phyloP scores from a whole-genome alignment of 2,113 vertebrate species.

The Struthio camelus region DNA sequence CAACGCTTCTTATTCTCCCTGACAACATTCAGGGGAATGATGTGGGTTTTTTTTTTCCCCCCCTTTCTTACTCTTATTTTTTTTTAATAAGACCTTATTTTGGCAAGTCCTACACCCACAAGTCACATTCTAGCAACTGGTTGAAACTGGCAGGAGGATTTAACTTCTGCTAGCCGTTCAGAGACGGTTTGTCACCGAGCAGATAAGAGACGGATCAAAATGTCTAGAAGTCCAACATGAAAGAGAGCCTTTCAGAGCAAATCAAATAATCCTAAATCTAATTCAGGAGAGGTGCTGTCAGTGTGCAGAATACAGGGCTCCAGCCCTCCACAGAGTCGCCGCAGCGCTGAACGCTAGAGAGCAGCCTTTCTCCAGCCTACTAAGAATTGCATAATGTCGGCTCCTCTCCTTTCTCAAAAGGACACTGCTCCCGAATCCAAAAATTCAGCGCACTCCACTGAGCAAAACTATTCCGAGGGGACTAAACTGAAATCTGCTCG shows the following conservation, averaged over 20 bases:
- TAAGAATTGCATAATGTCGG: too few relatives aligned
- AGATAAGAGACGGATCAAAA: not conserved
- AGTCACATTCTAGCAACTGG: not conserved
- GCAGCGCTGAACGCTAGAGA: slow-evolving; percentile 34
- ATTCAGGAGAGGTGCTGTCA: fast-evolving
- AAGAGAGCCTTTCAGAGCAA: not conserved
- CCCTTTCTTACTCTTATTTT: not conserved
- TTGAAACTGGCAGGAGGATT: not conserved
- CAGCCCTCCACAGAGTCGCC: not conserved
- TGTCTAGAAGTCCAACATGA: not conserved
- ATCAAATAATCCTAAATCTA: not conserved
- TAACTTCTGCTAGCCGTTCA: not conserved
- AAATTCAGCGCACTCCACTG: not conserved
- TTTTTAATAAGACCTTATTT: not conserved
- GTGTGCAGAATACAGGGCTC: fast-evolving
- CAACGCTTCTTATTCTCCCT: too few relatives aligned
- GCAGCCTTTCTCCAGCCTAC: slow-evolving; percentile 36
- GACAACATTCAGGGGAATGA: not conserved
- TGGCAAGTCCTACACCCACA: not conserved
- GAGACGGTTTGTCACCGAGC: not conserved
- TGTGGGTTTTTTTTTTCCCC: not conserved
- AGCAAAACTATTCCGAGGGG: not conserved
- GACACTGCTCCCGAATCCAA: not conserved
- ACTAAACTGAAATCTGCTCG: not conserved
- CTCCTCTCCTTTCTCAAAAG: not conserved